phyloP scores from a whole-genome alignment of 2,113 vertebrate species.

The Plotosus lineatus region DNA sequence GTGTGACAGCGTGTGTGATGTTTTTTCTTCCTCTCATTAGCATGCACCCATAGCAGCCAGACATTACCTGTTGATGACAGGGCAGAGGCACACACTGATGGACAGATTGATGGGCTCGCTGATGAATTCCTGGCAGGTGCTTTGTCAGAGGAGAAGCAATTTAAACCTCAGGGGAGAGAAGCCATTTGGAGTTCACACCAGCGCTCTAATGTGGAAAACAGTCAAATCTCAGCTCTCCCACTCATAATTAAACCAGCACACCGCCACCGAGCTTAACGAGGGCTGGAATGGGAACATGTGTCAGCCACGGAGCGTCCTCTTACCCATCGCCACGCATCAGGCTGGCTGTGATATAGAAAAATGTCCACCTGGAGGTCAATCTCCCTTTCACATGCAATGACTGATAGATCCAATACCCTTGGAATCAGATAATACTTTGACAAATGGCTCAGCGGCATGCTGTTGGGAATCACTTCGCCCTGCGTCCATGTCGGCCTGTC shows the following conservation, averaged over 20 bases:
- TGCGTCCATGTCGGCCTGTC: conserved; percentile 72
- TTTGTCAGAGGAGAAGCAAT: conserved; percentile 82
- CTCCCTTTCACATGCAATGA: conserved; percentile 83
- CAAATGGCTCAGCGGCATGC: conserved; percentile 79
- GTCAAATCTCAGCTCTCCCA: conserved; percentile 52
- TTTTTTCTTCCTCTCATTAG: conserved; percentile 78
- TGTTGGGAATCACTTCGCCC: conserved; percentile 69
- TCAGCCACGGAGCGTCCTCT: conserved; percentile 59
- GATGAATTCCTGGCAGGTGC: conserved; percentile 80
- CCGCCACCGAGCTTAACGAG: conserved; percentile 59
- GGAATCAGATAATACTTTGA: conserved; percentile 98
- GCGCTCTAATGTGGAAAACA: conserved; percentile 60
- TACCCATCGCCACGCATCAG: conserved; percentile 64
- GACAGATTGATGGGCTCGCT: conserved; percentile 78
- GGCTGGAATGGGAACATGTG: conserved; percentile 50
- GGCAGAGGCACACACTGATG: conserved; percentile 72
- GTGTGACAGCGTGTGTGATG: conserved; percentile 75
- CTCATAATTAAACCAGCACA: conserved; percentile 62
- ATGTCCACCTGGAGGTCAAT: conserved; percentile 76
- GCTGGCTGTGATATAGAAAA: conserved; percentile 74
- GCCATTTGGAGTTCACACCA: conserved; percentile 68
- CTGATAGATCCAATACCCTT: conserved; percentile 92
- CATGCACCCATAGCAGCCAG: conserved; percentile 64
- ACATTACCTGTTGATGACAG: conserved; percentile 78
- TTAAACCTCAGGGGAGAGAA: conserved; percentile 69